phyloP scores from a whole-genome alignment of 2,888 invertebrate species.

The Mechanitis mazaeus region DNA sequence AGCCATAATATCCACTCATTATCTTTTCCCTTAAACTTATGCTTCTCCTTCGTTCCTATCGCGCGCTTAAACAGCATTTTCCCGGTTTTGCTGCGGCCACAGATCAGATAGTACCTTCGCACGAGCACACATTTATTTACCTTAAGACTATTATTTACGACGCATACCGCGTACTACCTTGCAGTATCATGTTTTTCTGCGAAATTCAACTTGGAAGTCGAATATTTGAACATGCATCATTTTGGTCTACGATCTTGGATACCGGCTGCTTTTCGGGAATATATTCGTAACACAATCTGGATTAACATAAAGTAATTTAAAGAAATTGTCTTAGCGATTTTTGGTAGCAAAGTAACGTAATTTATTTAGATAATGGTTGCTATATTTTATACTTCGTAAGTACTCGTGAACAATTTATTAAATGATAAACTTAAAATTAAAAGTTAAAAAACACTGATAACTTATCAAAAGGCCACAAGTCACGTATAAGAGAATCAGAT shows the following conservation, averaged over 20 bases:
- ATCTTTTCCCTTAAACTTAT: conserved; percentile 70
- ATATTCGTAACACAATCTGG: conserved; percentile 59
- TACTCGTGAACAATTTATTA: conserved; percentile 1
- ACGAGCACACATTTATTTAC: conserved; percentile 72
- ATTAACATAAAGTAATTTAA: conserved; percentile 73
- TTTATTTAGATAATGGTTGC: conserved; percentile 52
- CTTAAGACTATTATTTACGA: conserved; percentile 71
- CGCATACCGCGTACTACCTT: conserved; percentile 65
- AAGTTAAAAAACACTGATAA: not conserved
- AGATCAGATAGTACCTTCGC: conserved; percentile 64
- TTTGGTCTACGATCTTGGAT: conserved; percentile 49
- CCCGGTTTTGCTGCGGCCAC: conserved; percentile 53
- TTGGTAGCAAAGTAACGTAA: conserved; percentile 55
- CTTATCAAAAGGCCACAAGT: too few relatives aligned
- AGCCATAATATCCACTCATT: conserved; percentile 55
- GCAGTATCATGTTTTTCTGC: conserved; percentile 62
- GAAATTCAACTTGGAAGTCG: conserved; percentile 47
- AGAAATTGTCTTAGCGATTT: conserved; percentile 70
- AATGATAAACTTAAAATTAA: not conserved
- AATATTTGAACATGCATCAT: conserved; percentile 50
- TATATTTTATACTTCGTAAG: conserved; percentile 41
- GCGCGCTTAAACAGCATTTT: conserved; percentile 67
- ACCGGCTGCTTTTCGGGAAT: conserved; percentile 49
- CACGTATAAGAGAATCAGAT: too few relatives aligned
- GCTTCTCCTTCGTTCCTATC: conserved; percentile 64